A percentile compares a stretch with the other conserved stretches of the same genome.
Conservation (phyloP, 2,113 vertebrate genomes). For the Zosterops japonicus region DNA sequence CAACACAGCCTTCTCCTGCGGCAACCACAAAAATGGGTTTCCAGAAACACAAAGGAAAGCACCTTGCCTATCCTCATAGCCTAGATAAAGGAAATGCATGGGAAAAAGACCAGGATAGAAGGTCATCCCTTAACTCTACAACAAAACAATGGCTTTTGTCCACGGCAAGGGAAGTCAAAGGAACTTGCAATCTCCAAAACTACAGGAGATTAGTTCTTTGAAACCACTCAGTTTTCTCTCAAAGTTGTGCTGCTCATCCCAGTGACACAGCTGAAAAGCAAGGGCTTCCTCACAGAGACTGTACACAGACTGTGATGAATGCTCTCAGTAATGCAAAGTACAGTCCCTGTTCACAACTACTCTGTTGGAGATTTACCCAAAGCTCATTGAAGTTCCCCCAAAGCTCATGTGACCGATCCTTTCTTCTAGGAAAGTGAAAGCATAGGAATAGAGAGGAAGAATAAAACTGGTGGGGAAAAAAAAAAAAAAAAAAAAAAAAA, state of each 20-base stretch:
- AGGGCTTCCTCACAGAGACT: not conserved
- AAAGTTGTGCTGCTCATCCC: not conserved
- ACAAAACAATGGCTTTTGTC: not conserved
- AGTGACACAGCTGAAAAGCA: not conserved
- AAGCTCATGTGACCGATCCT: not conserved
- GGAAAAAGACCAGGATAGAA: not conserved
- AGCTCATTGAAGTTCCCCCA: not conserved
- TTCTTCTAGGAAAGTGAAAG: not conserved
- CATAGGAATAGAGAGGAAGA: not conserved
- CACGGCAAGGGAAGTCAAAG: not conserved
- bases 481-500: not conserved
- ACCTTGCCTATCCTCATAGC: not conserved
- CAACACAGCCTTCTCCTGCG: not conserved
- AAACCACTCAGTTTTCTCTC: not conserved
- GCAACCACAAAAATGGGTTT: not conserved
- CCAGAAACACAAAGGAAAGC: not conserved
- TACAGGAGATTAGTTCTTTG: not conserved
- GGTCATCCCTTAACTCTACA: not conserved
- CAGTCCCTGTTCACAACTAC: not conserved
- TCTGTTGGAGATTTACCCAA: not conserved
- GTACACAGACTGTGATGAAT: not conserved
- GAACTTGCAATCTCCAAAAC: not conserved
- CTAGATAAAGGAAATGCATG: not conserved
- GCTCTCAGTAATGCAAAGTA: accelerated
- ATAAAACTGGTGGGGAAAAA: not conserved